Evolutionary conservation across 2,113 vertebrate species (phyloP).

Genomic region (Tenebrosternarchus preto): DNA sequence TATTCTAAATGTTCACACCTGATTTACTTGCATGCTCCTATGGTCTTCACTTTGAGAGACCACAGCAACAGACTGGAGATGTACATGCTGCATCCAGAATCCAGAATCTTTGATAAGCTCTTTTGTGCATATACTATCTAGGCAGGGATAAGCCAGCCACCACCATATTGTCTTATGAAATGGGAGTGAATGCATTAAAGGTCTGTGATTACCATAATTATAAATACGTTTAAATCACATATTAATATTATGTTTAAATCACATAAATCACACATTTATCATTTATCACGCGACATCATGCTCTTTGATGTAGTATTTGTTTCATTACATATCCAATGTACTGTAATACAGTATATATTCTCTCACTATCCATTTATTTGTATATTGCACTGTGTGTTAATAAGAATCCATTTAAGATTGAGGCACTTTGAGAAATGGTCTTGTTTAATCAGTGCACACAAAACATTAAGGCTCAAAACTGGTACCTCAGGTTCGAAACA

Average conservation of each 20-base stretch:
- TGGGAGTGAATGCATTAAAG: not conserved
- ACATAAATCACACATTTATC: too few species aligned
- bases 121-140: not conserved
- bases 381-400: not conserved
- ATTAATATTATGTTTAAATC: too few species aligned
- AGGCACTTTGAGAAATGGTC: not conserved
- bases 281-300: too few species aligned
- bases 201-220: not conserved
- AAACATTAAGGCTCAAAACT: too few species aligned
- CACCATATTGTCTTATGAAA: not conserved
- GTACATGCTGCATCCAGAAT: not conserved
- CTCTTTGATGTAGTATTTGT: not conserved
- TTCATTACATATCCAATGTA: not conserved
- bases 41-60: not conserved
- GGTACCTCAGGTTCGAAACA: slow-evolving; percentile 79
- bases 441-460: not conserved
- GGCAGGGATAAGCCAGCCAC: not conserved
- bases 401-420: not conserved
- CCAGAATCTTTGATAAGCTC: not conserved
- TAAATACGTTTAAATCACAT: too few species aligned
- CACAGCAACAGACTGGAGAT: not conserved
- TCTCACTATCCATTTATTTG: not conserved
- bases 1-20: not conserved
- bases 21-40: not conserved
- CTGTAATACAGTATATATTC: not conserved